phyloP scores from a whole-genome alignment of 1,140 invertebrate genomes.

The Danaus plexippus region DNA sequence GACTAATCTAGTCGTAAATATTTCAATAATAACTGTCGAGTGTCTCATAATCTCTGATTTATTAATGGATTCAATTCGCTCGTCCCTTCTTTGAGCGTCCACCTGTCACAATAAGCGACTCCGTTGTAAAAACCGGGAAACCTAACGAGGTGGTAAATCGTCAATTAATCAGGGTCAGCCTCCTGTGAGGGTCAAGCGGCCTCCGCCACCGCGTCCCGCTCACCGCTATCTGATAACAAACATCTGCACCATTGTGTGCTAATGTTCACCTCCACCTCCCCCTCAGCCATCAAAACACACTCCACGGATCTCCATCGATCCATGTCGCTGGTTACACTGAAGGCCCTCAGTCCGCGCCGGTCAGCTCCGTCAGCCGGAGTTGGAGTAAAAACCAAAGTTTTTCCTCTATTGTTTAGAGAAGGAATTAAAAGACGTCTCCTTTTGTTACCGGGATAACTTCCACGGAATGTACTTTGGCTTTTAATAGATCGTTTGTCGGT shows the following conservation, averaged over 20 bases:
- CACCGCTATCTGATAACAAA: conserved; percentile 17
- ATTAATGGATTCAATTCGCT: too few species aligned
- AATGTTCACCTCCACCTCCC: conserved; percentile 11
- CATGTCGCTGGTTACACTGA: conserved; percentile 19
- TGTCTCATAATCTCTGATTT: too few species aligned
- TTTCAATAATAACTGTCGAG: too few species aligned
- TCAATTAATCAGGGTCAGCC: conserved; percentile 12
- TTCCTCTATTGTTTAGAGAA: conserved; percentile 15
- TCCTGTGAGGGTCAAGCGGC: conserved; percentile 18
- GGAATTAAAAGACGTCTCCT: conserved; percentile 18
- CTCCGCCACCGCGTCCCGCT: conserved; percentile 14
- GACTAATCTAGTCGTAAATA: too few species aligned
- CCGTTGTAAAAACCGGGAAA: too few species aligned
- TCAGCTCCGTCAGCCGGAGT: conserved; percentile 11
- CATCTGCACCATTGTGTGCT: conserved; percentile 33
- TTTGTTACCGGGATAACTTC: conserved; percentile 17
- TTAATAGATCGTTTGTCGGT: too few species aligned
- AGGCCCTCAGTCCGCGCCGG: not conserved
- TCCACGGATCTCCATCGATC: not conserved
- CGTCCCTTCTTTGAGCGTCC: too few species aligned
- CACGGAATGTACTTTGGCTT: conserved; percentile 5
- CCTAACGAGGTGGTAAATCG: conserved; percentile 3
- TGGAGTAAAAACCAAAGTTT: conserved; percentile 16
- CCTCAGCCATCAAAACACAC: not conserved
- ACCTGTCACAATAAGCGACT: not conserved